Base-by-base conservation (phyloP, 1,140 invertebrate species). In the Zaprionus africanus region DNA sequence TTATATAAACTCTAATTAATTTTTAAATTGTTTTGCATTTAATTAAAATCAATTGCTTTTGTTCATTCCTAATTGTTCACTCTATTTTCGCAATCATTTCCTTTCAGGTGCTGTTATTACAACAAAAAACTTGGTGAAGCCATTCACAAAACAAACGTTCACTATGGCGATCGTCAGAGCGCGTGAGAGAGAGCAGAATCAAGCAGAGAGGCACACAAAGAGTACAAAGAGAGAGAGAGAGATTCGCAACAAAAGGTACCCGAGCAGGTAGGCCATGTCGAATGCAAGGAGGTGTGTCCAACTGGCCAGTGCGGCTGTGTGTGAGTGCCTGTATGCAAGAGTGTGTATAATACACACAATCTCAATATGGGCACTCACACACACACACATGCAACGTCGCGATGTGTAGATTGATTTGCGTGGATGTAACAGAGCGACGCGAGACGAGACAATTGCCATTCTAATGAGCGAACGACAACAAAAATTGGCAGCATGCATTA, bases 401-500 rank as follows among this genome's bases (percentile, higher is more conserved):
- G 22, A 31, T 15, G 31, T 36, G 31, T 36, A 31, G 34, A 49
- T 63, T 63, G 53, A 57, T 12, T 46, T 56, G 67, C 53, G 34
- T 26, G 15, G 51, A 24, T 66, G 38, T 36, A 59, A 66, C 63
- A 69, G 72, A 65, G 60, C 54, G 64, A 11, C 24, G 36, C 36
- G 43, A 56, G 31, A 51, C 46, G 58, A 41, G 67, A 71, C 63
- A 51, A 26, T 56, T 41, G 65, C 24, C 64, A 81, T 82, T 90
- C 76, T 91, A 91, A 90, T 90, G 79, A 78, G 74, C 62, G 65
- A 82, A 90, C 73, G 82, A 90, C 87, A 79, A 87, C 78, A 66
- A 65, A 78, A 91, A 91, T 91, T 90, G 87, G 87, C 87, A 83
- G 75, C 80, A 62, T 73, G 63, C 75, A 82, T 91, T 90, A 90